A percentile compares a stretch with the other conserved stretches of the same genome.
These are phyloP conservation scores for Labroides dimidiatus DNA, from an alignment of 2,797 vertebrate species.

Conservation along the genomic window DNA sequence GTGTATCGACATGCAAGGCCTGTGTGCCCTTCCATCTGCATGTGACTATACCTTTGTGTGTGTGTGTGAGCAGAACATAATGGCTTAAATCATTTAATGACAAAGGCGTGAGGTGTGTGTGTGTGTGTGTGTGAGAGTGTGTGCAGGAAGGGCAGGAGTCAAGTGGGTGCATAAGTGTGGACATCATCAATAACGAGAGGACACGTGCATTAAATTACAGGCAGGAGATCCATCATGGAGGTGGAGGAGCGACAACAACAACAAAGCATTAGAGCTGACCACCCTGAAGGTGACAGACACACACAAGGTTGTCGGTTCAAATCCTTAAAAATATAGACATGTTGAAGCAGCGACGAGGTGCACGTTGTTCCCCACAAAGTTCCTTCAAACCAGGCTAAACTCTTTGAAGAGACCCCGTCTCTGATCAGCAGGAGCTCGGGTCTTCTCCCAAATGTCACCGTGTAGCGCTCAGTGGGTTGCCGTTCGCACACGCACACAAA, in stretches of 20 bases:
- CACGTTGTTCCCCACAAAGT: too few relatives aligned
- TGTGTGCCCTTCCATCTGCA: slow-evolving; percentile 9
- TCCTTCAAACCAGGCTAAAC: too few relatives aligned
- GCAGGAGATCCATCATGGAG: slow-evolving; percentile 63
- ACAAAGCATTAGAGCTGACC: neutral
- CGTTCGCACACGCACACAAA: neutral
- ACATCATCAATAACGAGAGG: slow-evolving; percentile 69
- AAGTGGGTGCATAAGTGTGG: slow-evolving; percentile 68
- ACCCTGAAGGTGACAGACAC: slow-evolving; percentile 38
- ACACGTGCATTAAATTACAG: slow-evolving; percentile 67
- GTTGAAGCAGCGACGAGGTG: too few relatives aligned
- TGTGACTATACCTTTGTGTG: slow-evolving; percentile 1
- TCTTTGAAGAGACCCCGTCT: slow-evolving; percentile 67
- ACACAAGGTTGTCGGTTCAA: slow-evolving; percentile 13
- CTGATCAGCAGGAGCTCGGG: slow-evolving; percentile 73
- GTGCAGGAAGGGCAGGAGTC: slow-evolving; percentile 47
- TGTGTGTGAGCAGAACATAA: slow-evolving; percentile 26
- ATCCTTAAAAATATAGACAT: neutral
- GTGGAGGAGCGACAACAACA: slow-evolving; percentile 11
- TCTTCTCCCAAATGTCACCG: slow-evolving; percentile 73
- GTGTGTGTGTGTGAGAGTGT: slow-evolving; percentile 30
- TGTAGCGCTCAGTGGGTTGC: slow-evolving; percentile 63
- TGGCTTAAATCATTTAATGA: slow-evolving; percentile 39
- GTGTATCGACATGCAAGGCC: neutral
- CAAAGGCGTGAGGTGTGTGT: slow-evolving; percentile 16